A percentile compares a stretch with the other conserved stretches of the same genome.
Evolutionary conservation across 1,140 invertebrate genomes (phyloP).

Genomic region (Caenorhabditis inopinata): DNA sequence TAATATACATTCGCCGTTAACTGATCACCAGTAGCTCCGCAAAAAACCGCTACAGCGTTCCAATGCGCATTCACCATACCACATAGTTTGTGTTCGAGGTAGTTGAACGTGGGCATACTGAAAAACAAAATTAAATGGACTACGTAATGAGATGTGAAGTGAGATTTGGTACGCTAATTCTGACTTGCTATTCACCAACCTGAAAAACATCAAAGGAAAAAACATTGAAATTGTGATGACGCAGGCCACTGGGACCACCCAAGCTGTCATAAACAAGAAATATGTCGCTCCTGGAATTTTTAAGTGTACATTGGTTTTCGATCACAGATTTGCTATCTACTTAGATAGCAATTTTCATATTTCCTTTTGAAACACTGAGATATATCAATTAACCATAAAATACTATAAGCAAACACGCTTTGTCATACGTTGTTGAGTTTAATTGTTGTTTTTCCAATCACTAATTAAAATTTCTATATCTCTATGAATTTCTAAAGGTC

Average conservation of each 20-base stretch:
- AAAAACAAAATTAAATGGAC: no score
- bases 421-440: no score
- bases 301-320: no score
- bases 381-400: no score
- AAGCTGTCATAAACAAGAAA: slow-evolving; percentile 60
- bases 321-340: no score
- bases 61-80: slow-evolving; percentile 62
- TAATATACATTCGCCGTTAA: not conserved
- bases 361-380: no score
- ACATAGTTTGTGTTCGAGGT: slow-evolving; percentile 56
- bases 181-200: not conserved
- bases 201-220: slow-evolving; percentile 54
- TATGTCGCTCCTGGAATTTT: slow-evolving; percentile 54
- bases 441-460: no score
- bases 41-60: slow-evolving; percentile 54
- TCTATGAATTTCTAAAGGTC: not conserved
- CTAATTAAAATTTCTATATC: no score
- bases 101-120: slow-evolving; percentile 58
- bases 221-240: slow-evolving; percentile 51
- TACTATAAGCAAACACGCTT: not conserved
- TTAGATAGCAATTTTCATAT: no score
- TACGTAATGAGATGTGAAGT: not conserved
- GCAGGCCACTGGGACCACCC: slow-evolving; percentile 60
- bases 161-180: not conserved
- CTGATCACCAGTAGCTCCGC: slow-evolving; percentile 55